These are phyloP conservation scores for Callopanchax toddi DNA, from an alignment of 2,113 vertebrate genomes.

Conservation along the genomic window DNA sequence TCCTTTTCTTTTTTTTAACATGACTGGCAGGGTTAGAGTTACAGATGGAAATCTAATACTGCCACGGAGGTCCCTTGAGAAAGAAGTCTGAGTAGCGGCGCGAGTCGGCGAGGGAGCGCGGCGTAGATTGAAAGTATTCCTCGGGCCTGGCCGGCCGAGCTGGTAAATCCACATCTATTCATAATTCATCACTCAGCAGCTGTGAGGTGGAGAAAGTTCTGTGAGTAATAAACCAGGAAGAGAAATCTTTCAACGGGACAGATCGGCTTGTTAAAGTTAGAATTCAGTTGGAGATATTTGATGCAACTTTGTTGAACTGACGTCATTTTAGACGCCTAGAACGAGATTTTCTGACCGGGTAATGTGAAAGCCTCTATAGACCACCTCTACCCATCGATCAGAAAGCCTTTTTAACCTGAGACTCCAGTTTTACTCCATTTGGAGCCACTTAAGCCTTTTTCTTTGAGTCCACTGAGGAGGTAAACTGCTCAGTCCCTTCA, in stretches of 20 bases:
- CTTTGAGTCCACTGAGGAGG: constrained; percentile 4
- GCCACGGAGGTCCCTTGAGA: constrained; percentile 50
- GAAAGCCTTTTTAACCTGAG: constrained; percentile 7
- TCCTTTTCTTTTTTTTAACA: constrained; percentile 14
- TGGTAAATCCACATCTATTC: constrained; percentile 65
- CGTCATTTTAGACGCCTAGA: constrained; percentile 23
- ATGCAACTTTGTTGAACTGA: constrained; percentile 21
- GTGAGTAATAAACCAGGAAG: constrained; percentile 59
- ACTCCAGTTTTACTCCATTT: constrained; percentile 18
- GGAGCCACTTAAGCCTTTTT: constrained; percentile 29
- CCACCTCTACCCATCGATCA: constrained; percentile 10
- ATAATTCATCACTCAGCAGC: constrained; percentile 73
- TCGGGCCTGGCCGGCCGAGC: constrained; percentile 35
- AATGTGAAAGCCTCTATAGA: constrained; percentile 42
- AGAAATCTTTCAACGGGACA: constrained; percentile 42
- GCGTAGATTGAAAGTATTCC: constrained; percentile 74
- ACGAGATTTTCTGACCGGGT: constrained; percentile 33
- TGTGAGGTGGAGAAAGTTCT: constrained; percentile 63
- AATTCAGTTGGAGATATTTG: constrained; percentile 28
- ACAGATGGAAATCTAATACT: constrained; percentile 65
- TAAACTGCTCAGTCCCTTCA: constrained; percentile 1
- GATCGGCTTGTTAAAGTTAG: constrained; percentile 35
- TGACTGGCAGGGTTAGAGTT: constrained; percentile 58
- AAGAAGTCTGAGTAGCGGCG: constrained; percentile 53
- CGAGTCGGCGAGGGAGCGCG: constrained; percentile 17